phyloP scores from a whole-genome alignment of 2,113 vertebrate species.

The Cichladusa arquata region DNA sequence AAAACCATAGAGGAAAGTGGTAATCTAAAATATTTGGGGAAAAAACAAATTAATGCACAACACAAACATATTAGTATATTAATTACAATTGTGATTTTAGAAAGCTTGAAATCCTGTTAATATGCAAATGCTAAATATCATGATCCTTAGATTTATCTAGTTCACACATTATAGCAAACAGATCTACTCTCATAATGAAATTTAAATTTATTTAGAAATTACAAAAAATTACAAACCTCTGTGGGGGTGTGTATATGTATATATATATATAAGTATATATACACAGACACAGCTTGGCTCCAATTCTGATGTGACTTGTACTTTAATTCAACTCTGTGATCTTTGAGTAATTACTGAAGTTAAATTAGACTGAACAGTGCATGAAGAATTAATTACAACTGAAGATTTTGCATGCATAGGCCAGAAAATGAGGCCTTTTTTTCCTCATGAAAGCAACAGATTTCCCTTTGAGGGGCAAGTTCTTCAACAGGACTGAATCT shows the following conservation, averaged over 20 bases:
- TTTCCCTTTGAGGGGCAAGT: neutral
- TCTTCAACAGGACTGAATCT: neutral
- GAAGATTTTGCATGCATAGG: neutral
- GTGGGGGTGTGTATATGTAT: fast-evolving
- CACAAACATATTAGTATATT: neutral
- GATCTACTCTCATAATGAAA: neutral
- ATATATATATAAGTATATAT: fast-evolving
- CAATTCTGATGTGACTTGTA: neutral
- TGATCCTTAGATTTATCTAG: neutral
- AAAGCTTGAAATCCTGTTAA: neutral
- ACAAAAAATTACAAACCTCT: neutral
- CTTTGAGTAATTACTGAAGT: neutral
- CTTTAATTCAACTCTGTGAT: neutral
- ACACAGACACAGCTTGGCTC: neutral
- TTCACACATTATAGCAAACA: neutral
- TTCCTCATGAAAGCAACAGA: neutral
- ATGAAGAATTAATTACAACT: neutral
- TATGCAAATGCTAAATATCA: neutral
- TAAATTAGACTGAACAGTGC: neutral
- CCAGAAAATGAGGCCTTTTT: neutral
- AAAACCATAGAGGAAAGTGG: slow-evolving; percentile 90
- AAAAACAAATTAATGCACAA: neutral
- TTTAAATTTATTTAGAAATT: neutral
- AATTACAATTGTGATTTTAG: neutral
- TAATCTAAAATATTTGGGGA: slow-evolving; percentile 70